Percentiles rank a stretch among this genome's conserved stretches.
These are phyloP conservation scores for Heliconius eleuchia DNA, from an alignment of 1,140 invertebrate genomes.

Conservation along the genomic window DNA sequence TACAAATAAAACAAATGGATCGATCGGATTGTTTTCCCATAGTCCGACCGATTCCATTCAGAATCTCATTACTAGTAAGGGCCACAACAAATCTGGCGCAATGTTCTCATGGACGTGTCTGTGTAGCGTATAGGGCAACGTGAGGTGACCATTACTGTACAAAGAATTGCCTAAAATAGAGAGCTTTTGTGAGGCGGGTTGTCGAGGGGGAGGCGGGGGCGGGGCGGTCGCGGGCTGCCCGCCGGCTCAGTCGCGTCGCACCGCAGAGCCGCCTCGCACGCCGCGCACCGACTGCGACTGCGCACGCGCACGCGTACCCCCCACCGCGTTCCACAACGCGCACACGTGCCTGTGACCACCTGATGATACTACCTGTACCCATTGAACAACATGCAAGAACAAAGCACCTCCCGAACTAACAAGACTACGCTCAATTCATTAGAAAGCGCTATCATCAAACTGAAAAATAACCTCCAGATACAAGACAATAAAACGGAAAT, in stretches of 20 bases:
- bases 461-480: conserved; percentile 79
- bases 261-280: conserved; percentile 72
- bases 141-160: conserved; percentile 80
- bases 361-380: conserved; percentile 38
- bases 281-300: conserved; percentile 53
- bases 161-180: conserved; percentile 81
- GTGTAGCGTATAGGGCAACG: conserved; percentile 73
- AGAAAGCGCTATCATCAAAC: conserved; percentile 79
- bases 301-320: conserved; percentile 71
- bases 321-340: conserved; percentile 57
- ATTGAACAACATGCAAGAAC: conserved; percentile 74
- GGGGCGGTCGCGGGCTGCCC: conserved; percentile 70
- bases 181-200: conserved; percentile 78
- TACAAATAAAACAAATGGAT: conserved; percentile 65
- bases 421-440: conserved; percentile 74
- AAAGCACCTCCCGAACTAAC: conserved; percentile 69
- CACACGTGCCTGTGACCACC: conserved; percentile 55
- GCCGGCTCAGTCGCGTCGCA: conserved; percentile 77
- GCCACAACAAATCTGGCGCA: conserved; percentile 76
- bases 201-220: conserved; percentile 66
- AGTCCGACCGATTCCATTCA: conserved; percentile 70
- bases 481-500: conserved; percentile 77
- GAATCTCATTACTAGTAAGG: conserved; percentile 78
- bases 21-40: conserved; percentile 74
- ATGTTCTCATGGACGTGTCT: conserved; percentile 78